Percentiles rank a stretch among this genome's conserved stretches.
Conservation (phyloP, 2,888 invertebrate genomes). For the Osmoderma eremita region DNA sequence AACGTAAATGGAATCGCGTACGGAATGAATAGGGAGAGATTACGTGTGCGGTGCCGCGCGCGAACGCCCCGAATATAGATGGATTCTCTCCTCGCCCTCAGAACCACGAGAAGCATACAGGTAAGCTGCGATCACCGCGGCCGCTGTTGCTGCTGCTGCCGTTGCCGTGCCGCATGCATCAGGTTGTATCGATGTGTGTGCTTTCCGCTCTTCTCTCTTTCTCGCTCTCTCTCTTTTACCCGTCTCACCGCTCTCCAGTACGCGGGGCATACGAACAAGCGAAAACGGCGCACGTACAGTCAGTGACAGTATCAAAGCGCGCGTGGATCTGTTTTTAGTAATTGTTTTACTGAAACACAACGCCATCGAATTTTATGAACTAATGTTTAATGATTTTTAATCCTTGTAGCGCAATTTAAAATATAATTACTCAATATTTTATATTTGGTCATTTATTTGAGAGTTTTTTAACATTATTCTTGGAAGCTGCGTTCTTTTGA, state of each 20-base stretch:
- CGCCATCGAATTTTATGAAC: too few relatives aligned
- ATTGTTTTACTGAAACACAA: too few relatives aligned
- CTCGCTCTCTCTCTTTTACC: neutral
- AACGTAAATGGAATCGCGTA: conserved; percentile 46
- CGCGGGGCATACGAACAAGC: neutral
- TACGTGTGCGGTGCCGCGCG: conserved; percentile 44
- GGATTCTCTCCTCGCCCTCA: conserved; percentile 41
- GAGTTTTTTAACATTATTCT: too few relatives aligned
- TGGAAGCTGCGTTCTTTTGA: too few relatives aligned
- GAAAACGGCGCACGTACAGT: conserved; percentile 4
- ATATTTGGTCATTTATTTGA: neutral
- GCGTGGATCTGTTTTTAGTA: neutral
- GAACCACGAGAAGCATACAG: conserved; percentile 45
- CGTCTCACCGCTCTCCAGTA: neutral
- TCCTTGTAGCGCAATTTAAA: too few relatives aligned
- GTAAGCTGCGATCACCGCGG: conserved; percentile 42
- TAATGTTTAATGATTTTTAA: too few relatives aligned
- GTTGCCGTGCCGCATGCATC: conserved; percentile 57
- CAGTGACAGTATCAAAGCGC: neutral
- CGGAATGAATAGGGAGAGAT: conserved; percentile 50
- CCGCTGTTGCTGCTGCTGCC: neutral
- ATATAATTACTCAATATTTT: too few relatives aligned
- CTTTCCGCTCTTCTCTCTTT: conserved; percentile 43
- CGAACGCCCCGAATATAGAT: conserved; percentile 37
- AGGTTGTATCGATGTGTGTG: conserved; percentile 60